A percentile compares a stretch with the other conserved stretches of the same genome.
Evolutionary conservation across 2,888 invertebrate species (phyloP).

Genomic region (Chymomyza amoena): DNA sequence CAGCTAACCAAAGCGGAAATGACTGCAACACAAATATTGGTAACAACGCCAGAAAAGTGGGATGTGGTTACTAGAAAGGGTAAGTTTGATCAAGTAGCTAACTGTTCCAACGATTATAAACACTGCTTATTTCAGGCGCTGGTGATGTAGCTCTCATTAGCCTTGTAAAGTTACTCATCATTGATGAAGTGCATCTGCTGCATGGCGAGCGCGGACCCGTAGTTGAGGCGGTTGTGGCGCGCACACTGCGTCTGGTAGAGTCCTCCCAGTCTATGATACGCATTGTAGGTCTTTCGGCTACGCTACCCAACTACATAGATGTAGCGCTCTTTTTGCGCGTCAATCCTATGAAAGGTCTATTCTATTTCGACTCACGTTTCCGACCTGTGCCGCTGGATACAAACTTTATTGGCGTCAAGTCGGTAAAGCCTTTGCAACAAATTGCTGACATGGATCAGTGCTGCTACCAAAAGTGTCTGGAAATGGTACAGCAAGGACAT

Average conservation of each 20-base stretch:
- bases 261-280: slow-evolving; percentile 96
- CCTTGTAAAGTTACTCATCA: slow-evolving; percentile 94
- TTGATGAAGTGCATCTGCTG: slow-evolving; percentile 97
- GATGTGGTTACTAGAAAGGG: slow-evolving; percentile 98
- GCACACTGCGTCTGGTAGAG: slow-evolving; percentile 95
- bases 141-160: slow-evolving; percentile 93
- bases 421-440: slow-evolving; percentile 82
- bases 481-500: slow-evolving; percentile 92
- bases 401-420: slow-evolving; percentile 93
- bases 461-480: slow-evolving; percentile 94
- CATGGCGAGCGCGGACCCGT: slow-evolving; percentile 99
- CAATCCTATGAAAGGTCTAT: slow-evolving; percentile 93
- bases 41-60: slow-evolving; percentile 99
- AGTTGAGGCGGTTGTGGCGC: slow-evolving; percentile 96
- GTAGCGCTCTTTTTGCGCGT: slow-evolving; percentile 96
- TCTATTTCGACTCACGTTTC: slow-evolving; percentile 96
- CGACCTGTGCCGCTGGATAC: slow-evolving; percentile 96
- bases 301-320: slow-evolving; percentile 97
- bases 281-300: slow-evolving; percentile 97
- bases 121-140: slow-evolving; percentile 79
- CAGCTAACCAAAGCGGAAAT: slow-evolving; percentile 96
- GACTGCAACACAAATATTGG: slow-evolving; percentile 96
- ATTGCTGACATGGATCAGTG: slow-evolving; percentile 91
- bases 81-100: slow-evolving; percentile 18
- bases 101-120: neutral